phyloP scores from a whole-genome alignment of 2,888 invertebrate genomes.

The Leucophenga montana region DNA sequence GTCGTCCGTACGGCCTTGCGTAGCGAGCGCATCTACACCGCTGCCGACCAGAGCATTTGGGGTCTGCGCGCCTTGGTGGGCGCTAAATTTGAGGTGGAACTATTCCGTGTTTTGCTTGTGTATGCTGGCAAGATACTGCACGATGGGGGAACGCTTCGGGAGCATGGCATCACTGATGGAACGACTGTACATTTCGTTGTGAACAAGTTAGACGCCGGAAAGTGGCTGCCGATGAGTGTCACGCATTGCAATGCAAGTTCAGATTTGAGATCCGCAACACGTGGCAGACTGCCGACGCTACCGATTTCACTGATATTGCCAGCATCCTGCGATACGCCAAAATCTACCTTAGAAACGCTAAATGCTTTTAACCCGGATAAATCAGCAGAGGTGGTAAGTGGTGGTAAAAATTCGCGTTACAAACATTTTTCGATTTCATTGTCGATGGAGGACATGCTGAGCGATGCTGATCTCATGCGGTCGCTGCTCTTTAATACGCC shows the following conservation, averaged over 20 bases:
- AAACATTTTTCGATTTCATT: too few relatives aligned
- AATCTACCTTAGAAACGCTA: too few relatives aligned
- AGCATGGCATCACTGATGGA: constrained; percentile 48
- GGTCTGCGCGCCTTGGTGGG: constrained; percentile 55
- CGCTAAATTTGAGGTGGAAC: constrained; percentile 48
- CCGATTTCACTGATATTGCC: not conserved
- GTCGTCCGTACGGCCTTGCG: not conserved
- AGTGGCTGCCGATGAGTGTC: not conserved
- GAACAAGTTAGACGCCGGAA: too few relatives aligned
- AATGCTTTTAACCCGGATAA: not conserved
- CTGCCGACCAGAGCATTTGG: constrained; percentile 45
- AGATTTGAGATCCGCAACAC: too few relatives aligned
- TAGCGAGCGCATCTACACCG: not conserved
- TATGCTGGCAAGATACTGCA: constrained; percentile 48
- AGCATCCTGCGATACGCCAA: too few relatives aligned
- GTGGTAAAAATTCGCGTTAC: not conserved
- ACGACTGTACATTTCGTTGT: constrained; percentile 53
- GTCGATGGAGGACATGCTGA: constrained; percentile 26
- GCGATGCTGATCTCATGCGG: constrained; percentile 38
- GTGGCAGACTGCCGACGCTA: too few relatives aligned
- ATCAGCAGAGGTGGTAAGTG: not conserved
- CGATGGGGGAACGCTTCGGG: constrained; percentile 53
- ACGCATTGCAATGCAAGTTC: constrained; percentile 9
- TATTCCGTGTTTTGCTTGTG: constrained; percentile 44
- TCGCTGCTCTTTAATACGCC: constrained; percentile 37